Evolutionary conservation across 2,888 invertebrate genomes (phyloP), one percentile per base, ranked within the genome.

Genomic region (Bellardia pandia): DNA sequence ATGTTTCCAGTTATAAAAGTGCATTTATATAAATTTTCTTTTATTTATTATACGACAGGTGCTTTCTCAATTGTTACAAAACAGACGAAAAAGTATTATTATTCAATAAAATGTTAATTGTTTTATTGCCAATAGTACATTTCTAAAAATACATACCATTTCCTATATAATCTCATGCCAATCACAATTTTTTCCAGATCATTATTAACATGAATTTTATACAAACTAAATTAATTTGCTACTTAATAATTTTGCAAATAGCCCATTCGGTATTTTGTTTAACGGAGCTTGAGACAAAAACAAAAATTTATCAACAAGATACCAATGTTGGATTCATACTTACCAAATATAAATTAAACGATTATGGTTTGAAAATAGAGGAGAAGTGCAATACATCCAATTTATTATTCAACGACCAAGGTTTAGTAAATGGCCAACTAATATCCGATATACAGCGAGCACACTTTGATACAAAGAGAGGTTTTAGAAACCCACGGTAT

Each of bases 271-370:
- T 58, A 58, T 11, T 58, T 30, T 58, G 58, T 30, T 23, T 11
- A 11, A 58, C 58, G 9, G 58, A 30, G 58, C 58, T 58, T 58
- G 11, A 58, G 13, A 58, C 58, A 58, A 23, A 58, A 30, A 58
- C 58, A 4, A 13, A 58, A 8, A 58, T 58, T 6, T 58, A 30
- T 58, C 23, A 23, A 9, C 23, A 58, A 11, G 9, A 58, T 9
- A 58, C 3, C 23, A 30, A 58, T 4, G 23, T 58, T 23, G 58
- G 58, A 9, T 58, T 3, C 30, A 58, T 58, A 58, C 23, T 9
- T 3, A 58, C 58, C 30, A n/a, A 58, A 14, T 58, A 58, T 58
- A 58, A 2, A 58, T 4, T 58, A 13, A 58, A 58, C 58, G 58
- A 58, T 58, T 30, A 58, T 11, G 58, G 23, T 30, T 58, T 58